These are phyloP conservation scores for Planiliza haematocheilus DNA, from an alignment of 2,113 vertebrate species.

Conservation along the genomic window DNA sequence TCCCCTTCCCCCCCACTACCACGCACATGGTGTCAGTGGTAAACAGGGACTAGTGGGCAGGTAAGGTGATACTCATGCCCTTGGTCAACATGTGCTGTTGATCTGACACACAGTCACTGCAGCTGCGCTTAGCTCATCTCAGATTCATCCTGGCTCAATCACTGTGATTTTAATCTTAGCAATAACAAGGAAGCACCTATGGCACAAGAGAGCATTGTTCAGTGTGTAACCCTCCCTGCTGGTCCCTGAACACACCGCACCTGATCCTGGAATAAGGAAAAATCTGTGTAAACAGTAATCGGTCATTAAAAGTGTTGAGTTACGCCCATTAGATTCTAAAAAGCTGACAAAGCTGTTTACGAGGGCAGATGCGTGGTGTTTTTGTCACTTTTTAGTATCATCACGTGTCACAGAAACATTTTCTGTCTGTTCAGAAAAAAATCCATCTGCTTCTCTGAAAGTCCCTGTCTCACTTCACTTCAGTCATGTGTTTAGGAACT, in stretches of 20 bases:
- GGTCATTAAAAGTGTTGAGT: background rate
- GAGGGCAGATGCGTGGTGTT: too few species aligned
- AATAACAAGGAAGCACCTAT: background rate
- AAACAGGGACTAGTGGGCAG: conserved; percentile 59
- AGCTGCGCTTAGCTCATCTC: conserved; percentile 38
- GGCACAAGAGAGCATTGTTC: conserved; percentile 8
- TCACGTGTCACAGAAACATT: conserved; percentile 2
- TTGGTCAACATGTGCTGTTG: conserved; percentile 27
- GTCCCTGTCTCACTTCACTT: conserved; percentile 14
- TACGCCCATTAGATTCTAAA: too few species aligned
- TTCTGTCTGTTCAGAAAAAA: conserved; percentile 2
- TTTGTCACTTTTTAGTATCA: background rate
- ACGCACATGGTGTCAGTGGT: conserved; percentile 66
- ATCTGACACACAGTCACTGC: conserved; percentile 6
- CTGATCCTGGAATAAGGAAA: background rate
- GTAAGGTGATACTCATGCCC: conserved; percentile 67
- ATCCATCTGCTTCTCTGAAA: conserved; percentile 19
- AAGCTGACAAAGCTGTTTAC: too few species aligned
- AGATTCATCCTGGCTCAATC: conserved; percentile 2
- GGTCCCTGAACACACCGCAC: conserved; percentile 27
- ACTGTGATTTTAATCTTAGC: conserved; percentile 11
- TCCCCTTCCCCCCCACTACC: too few species aligned
- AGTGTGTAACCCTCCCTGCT: conserved; percentile 3
- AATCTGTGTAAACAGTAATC: background rate
- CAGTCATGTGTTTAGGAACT: conserved; percentile 25